Conservation (phyloP, 2,797 vertebrate species). For the Premnoplex brunnescens region DNA sequence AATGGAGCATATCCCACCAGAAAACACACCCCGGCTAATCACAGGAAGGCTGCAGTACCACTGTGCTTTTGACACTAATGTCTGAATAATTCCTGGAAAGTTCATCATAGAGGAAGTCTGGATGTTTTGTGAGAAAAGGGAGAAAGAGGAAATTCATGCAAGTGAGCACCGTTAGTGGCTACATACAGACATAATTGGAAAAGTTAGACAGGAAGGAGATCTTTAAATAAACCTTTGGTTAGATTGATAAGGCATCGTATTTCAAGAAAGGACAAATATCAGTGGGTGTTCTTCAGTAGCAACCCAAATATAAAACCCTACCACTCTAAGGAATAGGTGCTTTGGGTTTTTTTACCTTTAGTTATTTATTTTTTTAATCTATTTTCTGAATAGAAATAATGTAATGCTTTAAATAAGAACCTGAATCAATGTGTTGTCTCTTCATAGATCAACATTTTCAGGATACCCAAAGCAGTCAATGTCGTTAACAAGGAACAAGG, state of each 20-base stretch:
- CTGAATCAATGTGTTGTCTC: not conserved
- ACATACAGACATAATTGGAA: not conserved
- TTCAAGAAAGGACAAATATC: not conserved
- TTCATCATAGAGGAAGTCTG: not conserved
- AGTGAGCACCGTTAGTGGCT: not conserved
- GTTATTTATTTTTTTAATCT: not conserved
- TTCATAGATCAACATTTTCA: not conserved
- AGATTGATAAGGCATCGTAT: not conserved
- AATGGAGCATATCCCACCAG: not conserved
- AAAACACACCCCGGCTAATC: not conserved
- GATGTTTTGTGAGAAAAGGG: not conserved
- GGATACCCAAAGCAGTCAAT: not conserved
- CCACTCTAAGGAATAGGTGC: not conserved
- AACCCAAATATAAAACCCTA: not conserved
- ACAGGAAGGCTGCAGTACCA: rapidly evolving
- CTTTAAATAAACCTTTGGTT: not conserved
- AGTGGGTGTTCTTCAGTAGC: not conserved
- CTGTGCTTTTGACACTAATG: not conserved
- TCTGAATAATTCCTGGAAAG: not conserved
- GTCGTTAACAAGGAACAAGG: not conserved
- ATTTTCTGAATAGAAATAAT: not conserved
- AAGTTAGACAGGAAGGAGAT: not conserved
- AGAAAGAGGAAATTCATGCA: not conserved
- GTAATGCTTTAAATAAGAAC: not conserved
- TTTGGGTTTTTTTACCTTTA: not conserved